These are phyloP conservation scores for Bombus cullumanus DNA, from an alignment of 1,140 invertebrate genomes.

Conservation along the genomic window DNA sequence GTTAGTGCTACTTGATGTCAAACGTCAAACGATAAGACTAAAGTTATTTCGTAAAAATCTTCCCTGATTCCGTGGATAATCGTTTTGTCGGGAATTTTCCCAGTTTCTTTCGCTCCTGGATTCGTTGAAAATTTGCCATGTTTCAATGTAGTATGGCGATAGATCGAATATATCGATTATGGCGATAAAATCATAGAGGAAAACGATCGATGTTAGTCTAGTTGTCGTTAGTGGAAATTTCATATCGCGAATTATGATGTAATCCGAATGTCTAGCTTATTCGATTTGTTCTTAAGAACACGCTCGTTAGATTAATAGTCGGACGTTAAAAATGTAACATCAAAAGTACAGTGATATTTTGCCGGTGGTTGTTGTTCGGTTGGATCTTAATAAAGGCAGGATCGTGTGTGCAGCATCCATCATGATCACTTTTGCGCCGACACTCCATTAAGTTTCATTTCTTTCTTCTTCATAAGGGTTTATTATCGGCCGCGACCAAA, in stretches of 20 bases:
- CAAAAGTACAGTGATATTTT: neutral
- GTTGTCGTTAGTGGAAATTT: neutral
- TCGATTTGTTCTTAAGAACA: neutral
- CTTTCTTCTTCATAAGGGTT: constrained; percentile 52
- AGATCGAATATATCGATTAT: too few species aligned
- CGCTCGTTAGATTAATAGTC: neutral
- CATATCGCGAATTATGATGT: too few species aligned
- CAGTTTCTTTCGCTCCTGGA: neutral
- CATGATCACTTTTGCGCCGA: constrained; percentile 53
- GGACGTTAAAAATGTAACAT: neutral
- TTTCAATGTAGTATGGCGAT: neutral
- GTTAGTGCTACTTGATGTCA: neutral
- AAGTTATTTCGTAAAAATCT: too few species aligned
- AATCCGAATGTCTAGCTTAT: neutral
- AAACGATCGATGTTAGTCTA: neutral
- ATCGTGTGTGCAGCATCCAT: constrained; percentile 38
- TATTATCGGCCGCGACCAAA: constrained; percentile 60
- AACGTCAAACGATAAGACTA: neutral
- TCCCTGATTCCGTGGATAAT: too few species aligned
- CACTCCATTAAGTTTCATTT: constrained; percentile 62
- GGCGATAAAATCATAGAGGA: too few species aligned
- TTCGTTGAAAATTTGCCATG: neutral
- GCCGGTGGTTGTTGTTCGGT: neutral
- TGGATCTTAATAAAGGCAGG: constrained; percentile 25
- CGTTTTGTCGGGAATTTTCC: neutral